Evolutionary conservation across 2,113 vertebrate species (phyloP).

Genomic region (Upupa epops): DNA sequence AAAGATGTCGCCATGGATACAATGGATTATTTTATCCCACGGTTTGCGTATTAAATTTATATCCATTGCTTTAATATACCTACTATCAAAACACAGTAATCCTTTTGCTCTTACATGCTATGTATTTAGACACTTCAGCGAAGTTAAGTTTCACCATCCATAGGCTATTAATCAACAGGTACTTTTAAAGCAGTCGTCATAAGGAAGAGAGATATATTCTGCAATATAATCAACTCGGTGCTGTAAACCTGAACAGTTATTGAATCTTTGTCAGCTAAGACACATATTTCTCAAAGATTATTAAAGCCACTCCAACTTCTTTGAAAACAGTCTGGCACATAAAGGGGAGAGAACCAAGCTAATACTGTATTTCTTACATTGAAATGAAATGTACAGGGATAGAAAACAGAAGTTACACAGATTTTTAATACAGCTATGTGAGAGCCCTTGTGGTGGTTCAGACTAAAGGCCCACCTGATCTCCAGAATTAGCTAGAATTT

Average conservation of each 20-base stretch:
- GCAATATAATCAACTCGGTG: neutral
- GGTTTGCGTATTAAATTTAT: slow-evolving; percentile 9
- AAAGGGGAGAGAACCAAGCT: neutral
- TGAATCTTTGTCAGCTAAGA: neutral
- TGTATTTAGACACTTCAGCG: neutral
- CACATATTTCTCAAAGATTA: neutral
- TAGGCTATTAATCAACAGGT: neutral
- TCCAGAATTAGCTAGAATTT: neutral
- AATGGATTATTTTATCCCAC: neutral
- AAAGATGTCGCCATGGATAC: neutral
- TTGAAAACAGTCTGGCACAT: neutral
- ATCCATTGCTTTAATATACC: neutral
- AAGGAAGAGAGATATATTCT: neutral
- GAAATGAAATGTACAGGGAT: neutral
- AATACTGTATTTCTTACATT: neutral
- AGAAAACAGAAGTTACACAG: neutral
- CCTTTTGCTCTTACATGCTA: neutral
- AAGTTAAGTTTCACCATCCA: neutral
- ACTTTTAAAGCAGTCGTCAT: neutral
- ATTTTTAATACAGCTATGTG: neutral
- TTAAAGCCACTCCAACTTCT: neutral
- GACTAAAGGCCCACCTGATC: neutral
- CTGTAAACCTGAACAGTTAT: neutral
- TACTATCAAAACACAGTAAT: slow-evolving; percentile 2
- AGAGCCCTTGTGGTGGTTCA: neutral